Conservation (phyloP, 2,888 invertebrate species). For the Trilocha varians region DNA sequence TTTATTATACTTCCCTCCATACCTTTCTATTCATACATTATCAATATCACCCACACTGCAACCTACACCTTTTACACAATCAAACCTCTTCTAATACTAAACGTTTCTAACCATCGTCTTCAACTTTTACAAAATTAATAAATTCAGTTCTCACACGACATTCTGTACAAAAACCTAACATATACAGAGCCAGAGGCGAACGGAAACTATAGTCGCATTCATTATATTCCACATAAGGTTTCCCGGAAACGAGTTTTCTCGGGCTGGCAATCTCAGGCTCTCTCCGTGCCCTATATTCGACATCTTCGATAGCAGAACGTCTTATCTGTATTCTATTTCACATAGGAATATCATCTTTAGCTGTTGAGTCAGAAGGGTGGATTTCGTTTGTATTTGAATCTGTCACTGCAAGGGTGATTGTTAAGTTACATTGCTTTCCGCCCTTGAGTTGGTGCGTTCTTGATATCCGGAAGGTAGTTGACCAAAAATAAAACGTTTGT, state of each 20-base stretch:
- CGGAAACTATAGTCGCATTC: neutral
- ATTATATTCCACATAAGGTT: neutral
- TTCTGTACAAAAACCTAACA: too few species aligned
- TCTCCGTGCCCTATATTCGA: constrained; percentile 39
- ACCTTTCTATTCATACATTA: too few species aligned
- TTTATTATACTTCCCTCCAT: too few species aligned
- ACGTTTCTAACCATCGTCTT: too few species aligned
- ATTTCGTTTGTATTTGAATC: neutral
- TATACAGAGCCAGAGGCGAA: too few species aligned
- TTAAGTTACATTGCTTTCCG: neutral
- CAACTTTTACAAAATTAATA: too few species aligned
- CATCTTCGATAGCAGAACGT: neutral
- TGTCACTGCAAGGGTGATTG: neutral
- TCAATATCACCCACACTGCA: too few species aligned
- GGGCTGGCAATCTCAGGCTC: constrained; percentile 1
- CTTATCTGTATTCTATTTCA: neutral
- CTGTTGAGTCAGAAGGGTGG: neutral
- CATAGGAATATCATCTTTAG: neutral
- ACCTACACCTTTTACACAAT: too few species aligned
- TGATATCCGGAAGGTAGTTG: neutral
- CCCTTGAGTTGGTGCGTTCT: neutral
- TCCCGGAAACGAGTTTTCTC: constrained; percentile 2
- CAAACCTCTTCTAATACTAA: too few species aligned
- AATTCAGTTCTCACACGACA: too few species aligned
- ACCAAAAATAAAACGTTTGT: neutral